These are phyloP conservation scores for Xylocopa sonorina DNA, from an alignment of 1,140 invertebrate species.

Conservation along the genomic window DNA sequence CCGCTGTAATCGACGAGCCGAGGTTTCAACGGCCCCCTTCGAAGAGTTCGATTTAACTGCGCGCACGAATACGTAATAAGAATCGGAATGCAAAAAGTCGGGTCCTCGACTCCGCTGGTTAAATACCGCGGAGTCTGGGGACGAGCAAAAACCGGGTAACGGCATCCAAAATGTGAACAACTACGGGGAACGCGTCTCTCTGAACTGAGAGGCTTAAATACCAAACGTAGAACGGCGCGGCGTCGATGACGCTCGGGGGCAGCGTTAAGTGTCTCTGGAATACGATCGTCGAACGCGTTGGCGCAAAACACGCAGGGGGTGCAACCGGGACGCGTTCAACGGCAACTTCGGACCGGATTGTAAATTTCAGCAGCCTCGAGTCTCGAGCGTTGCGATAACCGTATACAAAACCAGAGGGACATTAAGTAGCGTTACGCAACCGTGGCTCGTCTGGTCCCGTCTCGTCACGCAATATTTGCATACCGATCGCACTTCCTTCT, in stretches of 20 bases:
- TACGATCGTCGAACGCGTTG: background rate
- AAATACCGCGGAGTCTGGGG: too few species aligned
- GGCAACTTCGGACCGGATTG: background rate
- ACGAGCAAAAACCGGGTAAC: background rate
- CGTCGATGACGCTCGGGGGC: too few species aligned
- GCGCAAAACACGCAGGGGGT: background rate
- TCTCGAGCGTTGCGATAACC: slow-evolving; percentile 38
- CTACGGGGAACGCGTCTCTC: too few species aligned
- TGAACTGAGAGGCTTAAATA: background rate
- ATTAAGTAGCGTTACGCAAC: slow-evolving; percentile 32
- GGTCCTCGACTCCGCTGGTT: too few species aligned
- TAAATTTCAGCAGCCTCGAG: slow-evolving; percentile 12
- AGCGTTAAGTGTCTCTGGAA: background rate
- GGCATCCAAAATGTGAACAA: background rate
- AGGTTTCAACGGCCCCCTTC: too few species aligned
- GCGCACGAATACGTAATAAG: too few species aligned
- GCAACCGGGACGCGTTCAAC: background rate
- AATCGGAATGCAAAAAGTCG: background rate
- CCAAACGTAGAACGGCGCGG: background rate
- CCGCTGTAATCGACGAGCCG: too few species aligned
- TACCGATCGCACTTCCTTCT: slow-evolving; percentile 25
- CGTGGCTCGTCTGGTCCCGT: background rate
- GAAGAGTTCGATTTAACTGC: too few species aligned
- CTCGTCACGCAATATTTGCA: slow-evolving; percentile 34
- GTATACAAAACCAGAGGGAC: slow-evolving; percentile 1